Percentiles rank a stretch among this genome's conserved stretches.
phyloP scores from a whole-genome alignment of 2,113 vertebrate species.

The Trinectes maculatus region DNA sequence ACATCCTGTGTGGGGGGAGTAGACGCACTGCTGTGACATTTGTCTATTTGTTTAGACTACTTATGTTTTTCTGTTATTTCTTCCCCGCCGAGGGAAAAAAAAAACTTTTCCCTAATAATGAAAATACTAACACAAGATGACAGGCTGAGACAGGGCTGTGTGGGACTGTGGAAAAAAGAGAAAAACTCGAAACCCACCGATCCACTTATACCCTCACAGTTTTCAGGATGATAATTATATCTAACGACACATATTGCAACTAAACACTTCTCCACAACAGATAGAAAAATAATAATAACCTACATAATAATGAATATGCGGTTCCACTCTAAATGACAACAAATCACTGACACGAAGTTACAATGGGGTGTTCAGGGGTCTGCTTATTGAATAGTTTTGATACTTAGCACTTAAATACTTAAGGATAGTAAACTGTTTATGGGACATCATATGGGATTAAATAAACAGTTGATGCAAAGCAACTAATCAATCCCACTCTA shows the following conservation, averaged over 20 bases:
- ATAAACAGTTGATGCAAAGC: too few relatives aligned
- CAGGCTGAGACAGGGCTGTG: conserved; percentile 51
- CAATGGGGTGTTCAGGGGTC: background rate
- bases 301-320: too few relatives aligned
- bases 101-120: background rate
- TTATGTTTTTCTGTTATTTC: conserved; percentile 59
- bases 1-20: conserved; percentile 69
- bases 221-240: conserved; percentile 11
- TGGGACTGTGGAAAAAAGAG: conserved; percentile 4
- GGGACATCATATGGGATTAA: too few relatives aligned
- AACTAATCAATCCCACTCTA: too few relatives aligned
- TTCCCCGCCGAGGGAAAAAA: conserved; percentile 30
- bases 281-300: too few relatives aligned
- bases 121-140: conserved; percentile 32
- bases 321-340: background rate
- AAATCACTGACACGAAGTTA: background rate
- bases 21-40: conserved; percentile 41
- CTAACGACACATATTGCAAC: conserved; percentile 3
- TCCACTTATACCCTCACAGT: background rate
- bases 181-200: background rate
- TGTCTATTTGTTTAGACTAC: conserved; percentile 52
- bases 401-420: too few relatives aligned
- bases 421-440: too few relatives aligned
- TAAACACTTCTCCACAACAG: too few relatives aligned
- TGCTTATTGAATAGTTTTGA: too few relatives aligned